A percentile compares a stretch with the other conserved stretches of the same genome.
Evolutionary conservation across 2,797 vertebrate genomes (phyloP).

Genomic region (Pelobates cultripes): DNA sequence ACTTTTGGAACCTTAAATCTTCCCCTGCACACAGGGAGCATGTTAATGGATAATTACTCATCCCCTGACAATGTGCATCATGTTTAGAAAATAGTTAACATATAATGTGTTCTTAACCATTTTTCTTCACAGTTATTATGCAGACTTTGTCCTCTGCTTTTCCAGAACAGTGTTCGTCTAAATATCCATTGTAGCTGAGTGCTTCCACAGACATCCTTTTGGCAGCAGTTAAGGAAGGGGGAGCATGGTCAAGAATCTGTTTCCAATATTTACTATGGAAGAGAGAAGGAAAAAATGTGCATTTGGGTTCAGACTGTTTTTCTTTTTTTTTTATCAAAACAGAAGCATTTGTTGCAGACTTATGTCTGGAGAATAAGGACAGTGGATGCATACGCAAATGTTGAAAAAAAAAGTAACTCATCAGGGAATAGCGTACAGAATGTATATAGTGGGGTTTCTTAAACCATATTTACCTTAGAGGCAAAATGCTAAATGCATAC

Average conservation of each 20-base stretch:
- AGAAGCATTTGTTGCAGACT: conserved; percentile 53
- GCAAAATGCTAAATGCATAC: conserved; percentile 53
- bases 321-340: conserved; percentile 41
- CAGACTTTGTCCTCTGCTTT: conserved; percentile 40
- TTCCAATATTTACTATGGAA: conserved; percentile 57
- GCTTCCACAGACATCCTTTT: conserved; percentile 56
- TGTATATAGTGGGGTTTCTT: conserved; percentile 35
- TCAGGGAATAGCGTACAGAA: conserved; percentile 38
- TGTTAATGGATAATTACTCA: neutral
- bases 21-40: neutral
- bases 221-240: conserved; percentile 50
- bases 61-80: neutral
- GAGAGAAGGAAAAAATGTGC: conserved; percentile 54
- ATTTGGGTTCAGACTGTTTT: conserved; percentile 39
- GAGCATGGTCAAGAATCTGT: conserved; percentile 55
- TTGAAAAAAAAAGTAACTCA: conserved; percentile 9
- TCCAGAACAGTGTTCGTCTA: conserved; percentile 54
- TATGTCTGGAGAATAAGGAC: conserved; percentile 50
- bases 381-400: conserved; percentile 24
- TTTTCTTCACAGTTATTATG: neutral
- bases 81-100: neutral
- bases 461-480: conserved; percentile 53
- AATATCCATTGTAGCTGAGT: conserved; percentile 55
- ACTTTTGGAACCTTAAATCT: neutral
- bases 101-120: conserved; percentile 11